A percentile compares a stretch with the other conserved stretches of the same genome.
These are phyloP conservation scores for Saxidomus purpurata DNA, from an alignment of 1,140 invertebrate species.

Conservation along the genomic window DNA sequence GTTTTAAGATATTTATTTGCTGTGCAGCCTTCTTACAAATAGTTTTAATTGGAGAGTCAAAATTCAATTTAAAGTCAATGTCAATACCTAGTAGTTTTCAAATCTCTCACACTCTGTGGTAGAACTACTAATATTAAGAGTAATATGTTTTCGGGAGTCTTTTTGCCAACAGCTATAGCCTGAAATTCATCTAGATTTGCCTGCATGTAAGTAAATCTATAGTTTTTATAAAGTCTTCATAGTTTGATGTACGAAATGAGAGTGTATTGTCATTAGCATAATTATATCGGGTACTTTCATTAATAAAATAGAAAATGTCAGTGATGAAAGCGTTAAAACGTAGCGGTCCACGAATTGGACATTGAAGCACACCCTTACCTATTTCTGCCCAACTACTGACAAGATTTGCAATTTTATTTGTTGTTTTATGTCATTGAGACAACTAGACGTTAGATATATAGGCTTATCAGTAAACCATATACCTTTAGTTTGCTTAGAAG, in stretches of 20 bases:
- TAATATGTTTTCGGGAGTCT: not conserved
- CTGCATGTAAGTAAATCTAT: conserved; percentile 21
- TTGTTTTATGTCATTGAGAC: conserved; percentile 54
- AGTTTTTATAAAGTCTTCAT: not conserved
- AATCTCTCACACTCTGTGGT: conserved; percentile 49
- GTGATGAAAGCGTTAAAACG: conserved; percentile 52
- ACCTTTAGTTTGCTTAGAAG: not conserved
- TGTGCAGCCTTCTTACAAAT: conserved; percentile 62
- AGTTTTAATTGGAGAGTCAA: conserved; percentile 54
- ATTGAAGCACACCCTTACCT: conserved; percentile 59
- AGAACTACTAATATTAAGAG: conserved; percentile 8
- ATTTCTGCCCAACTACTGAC: conserved; percentile 21
- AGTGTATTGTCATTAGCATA: conserved; percentile 59
- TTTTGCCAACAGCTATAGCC: conserved; percentile 23
- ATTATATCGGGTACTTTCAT: conserved; percentile 48
- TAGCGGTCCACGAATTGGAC: conserved; percentile 48
- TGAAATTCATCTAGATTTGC: conserved; percentile 51
- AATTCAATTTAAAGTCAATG: conserved; percentile 59
- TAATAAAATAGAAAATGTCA: conserved; percentile 67
- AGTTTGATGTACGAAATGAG: not conserved
- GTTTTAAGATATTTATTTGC: conserved; percentile 64
- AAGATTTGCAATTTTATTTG: conserved; percentile 38
- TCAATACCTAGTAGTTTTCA: conserved; percentile 58
- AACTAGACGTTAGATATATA: not conserved
- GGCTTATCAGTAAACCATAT: not conserved